Evolutionary conservation across 2,113 vertebrate genomes (phyloP).

Genomic region (Lophotis ruficrista): DNA sequence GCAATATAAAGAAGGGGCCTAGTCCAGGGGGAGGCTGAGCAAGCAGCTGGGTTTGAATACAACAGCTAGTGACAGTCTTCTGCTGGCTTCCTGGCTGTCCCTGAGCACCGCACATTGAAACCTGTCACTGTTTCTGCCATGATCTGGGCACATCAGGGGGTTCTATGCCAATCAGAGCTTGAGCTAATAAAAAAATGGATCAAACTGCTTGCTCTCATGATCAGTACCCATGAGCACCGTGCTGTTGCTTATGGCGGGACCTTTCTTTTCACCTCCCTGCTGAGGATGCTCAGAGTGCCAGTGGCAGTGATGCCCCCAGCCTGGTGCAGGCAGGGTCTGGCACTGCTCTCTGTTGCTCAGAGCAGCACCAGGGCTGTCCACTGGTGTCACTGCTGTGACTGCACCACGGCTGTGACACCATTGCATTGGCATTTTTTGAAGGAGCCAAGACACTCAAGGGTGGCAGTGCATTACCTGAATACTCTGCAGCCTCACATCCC

Average conservation of each 20-base stretch:
- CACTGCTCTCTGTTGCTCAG: background rate
- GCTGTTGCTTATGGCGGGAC: background rate
- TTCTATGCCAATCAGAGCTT: background rate
- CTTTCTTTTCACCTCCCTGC: background rate
- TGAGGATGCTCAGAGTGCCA: background rate
- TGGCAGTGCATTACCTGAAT: background rate
- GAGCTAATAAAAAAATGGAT: background rate
- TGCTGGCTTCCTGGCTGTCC: background rate
- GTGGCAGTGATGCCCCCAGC: background rate
- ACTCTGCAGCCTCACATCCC: background rate
- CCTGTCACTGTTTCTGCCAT: background rate
- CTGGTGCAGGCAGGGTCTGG: background rate
- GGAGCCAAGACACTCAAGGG: fast-evolving
- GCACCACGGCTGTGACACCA: background rate
- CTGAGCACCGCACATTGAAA: background rate
- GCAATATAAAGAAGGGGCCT: background rate
- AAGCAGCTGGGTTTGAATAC: constrained; percentile 6
- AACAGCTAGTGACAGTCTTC: background rate
- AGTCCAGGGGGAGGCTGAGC: background rate
- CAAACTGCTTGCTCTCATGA: fast-evolving
- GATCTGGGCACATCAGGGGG: background rate
- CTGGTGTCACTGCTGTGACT: background rate
- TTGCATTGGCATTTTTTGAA: background rate
- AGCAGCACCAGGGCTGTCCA: background rate
- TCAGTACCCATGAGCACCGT: background rate